Conservation (phyloP, 2,797 vertebrate genomes). For the Acomys russatus region DNA sequence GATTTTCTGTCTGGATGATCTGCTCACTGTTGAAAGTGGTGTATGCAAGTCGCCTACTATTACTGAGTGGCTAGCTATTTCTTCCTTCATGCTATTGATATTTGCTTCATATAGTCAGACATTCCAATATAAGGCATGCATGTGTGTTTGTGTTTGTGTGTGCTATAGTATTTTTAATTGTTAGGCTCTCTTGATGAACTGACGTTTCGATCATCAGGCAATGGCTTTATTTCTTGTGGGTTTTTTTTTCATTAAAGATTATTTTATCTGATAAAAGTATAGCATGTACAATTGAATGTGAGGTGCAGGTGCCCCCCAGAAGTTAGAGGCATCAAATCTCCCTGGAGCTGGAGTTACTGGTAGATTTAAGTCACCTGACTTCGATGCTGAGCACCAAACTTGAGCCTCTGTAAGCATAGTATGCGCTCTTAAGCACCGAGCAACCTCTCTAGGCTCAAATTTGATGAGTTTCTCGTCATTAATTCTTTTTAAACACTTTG, state of each 20-base stretch:
- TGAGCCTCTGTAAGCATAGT: neutral
- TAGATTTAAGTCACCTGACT: too few species aligned
- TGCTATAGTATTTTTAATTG: neutral
- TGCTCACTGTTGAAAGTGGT: neutral
- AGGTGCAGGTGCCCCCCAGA: neutral
- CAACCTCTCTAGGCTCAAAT: neutral
- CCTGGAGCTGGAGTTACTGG: neutral
- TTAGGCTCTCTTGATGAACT: neutral
- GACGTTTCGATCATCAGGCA: neutral
- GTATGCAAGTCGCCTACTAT: neutral
- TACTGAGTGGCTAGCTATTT: neutral
- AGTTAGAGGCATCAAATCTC: neutral
- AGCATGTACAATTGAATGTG: neutral
- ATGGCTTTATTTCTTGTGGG: neutral
- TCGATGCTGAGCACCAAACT: neutral
- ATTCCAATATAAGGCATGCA: too few species aligned
- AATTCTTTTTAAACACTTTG: neutral
- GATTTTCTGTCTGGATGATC: slow-evolving; percentile 19
- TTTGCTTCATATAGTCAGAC: neutral
- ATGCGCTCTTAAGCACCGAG: neutral
- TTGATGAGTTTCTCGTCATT: neutral
- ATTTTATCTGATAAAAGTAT: neutral
- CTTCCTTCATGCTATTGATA: neutral
- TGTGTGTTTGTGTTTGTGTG: neutral
- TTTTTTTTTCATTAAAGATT: neutral